Percentiles rank a stretch among this genome's conserved stretches.
Evolutionary conservation across 1,140 invertebrate genomes (phyloP).

Genomic region (Drosophila repleta): DNA sequence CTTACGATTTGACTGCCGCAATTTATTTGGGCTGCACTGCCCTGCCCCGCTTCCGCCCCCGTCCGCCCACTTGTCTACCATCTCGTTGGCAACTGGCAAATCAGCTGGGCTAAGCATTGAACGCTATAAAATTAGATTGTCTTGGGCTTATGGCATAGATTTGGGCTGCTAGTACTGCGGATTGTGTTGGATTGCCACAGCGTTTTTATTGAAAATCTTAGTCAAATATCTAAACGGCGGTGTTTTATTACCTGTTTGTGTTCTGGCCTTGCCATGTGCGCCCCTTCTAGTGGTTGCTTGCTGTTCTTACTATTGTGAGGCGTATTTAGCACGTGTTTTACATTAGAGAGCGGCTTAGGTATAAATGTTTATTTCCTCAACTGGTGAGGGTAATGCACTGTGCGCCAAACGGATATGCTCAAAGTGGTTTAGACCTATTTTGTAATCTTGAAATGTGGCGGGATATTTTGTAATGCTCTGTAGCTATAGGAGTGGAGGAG

Average conservation of each 20-base stretch:
- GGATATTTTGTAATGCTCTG: too few species aligned
- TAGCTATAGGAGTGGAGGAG: too few species aligned
- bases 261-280: constrained; percentile 17
- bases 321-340: constrained; percentile 65
- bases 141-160: constrained; percentile 70
- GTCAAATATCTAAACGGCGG: constrained; percentile 73
- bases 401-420: too few species aligned
- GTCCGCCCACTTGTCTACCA: constrained; percentile 1
- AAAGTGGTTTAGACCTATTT: too few species aligned
- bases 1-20: constrained; percentile 74
- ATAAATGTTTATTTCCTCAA: constrained; percentile 6
- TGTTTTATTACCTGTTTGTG: constrained; percentile 76
- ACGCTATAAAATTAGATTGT: constrained; percentile 78
- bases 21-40: constrained; percentile 70
- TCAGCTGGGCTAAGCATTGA: constrained; percentile 29
- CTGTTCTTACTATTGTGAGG: constrained; percentile 11
- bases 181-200: constrained; percentile 57
- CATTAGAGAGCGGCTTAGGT: constrained; percentile 23
- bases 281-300: constrained; percentile 3
- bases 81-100: constrained; percentile 37
- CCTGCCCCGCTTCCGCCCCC: too few species aligned
- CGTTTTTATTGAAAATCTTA: constrained; percentile 78
- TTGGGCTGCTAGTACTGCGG: constrained; percentile 34
- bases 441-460: too few species aligned
- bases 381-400: too few species aligned